Conservation (phyloP, 1,140 invertebrate genomes). For the Papilio helenus region DNA sequence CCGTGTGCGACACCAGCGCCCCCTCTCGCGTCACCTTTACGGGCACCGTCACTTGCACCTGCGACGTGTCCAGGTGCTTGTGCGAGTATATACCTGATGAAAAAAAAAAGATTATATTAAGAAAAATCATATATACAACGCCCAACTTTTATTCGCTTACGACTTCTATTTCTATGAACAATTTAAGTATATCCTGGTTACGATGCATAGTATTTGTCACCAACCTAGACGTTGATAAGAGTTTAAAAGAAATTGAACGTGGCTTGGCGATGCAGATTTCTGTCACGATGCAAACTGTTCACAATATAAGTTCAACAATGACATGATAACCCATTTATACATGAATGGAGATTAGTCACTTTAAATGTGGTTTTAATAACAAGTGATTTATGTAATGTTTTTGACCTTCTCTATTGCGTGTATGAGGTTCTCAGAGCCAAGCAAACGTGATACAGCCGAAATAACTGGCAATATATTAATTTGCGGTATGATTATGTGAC, state of each 20-base stretch:
- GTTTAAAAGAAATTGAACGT: no score
- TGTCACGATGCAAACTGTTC: not conserved
- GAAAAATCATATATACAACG: no score
- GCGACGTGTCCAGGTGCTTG: conserved; percentile 67
- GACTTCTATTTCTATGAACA: no score
- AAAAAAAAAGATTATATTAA: not conserved
- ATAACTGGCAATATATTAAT: conserved; percentile 13
- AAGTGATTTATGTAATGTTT: conserved; percentile 26
- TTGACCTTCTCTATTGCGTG: conserved; percentile 17
- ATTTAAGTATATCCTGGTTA: no score
- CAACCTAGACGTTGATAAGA: no score
- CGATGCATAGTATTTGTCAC: no score
- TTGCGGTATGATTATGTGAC: conserved; percentile 16
- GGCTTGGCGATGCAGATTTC: no score
- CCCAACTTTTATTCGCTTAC: no score
- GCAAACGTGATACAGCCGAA: conserved; percentile 17
- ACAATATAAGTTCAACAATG: conserved; percentile 5
- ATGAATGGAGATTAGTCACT: conserved; percentile 20
- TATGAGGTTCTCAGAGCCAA: conserved; percentile 1
- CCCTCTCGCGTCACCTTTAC: conserved; percentile 70
- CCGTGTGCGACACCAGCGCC: conserved; percentile 60
- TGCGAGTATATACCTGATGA: conserved; percentile 77
- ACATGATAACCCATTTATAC: conserved; percentile 5
- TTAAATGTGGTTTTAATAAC: conserved; percentile 12
- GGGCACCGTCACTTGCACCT: conserved; percentile 70